Percentiles rank a stretch among this genome's conserved stretches.
These are phyloP conservation scores for Lepidurus couesii DNA, from an alignment of 1,140 invertebrate species.

Conservation along the genomic window DNA sequence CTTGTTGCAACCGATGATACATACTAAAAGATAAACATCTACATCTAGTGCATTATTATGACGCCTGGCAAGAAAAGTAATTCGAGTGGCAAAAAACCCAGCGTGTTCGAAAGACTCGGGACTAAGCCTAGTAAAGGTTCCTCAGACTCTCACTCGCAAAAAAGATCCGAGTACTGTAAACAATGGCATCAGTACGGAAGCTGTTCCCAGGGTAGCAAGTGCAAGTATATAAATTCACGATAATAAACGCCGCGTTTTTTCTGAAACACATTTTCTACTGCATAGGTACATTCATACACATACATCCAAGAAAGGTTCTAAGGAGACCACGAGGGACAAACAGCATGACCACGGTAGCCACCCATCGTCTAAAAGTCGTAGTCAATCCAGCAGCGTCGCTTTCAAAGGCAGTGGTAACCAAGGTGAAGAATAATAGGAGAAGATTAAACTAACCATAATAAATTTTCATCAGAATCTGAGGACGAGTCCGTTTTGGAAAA, in stretches of 20 bases:
- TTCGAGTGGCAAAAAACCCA: conserved; percentile 46
- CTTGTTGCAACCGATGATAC: neutral
- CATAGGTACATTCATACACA: conserved; percentile 60
- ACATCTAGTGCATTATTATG: neutral
- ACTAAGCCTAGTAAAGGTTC: conserved; percentile 57
- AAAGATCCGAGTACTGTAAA: conserved; percentile 57
- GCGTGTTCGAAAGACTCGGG: conserved; percentile 71
- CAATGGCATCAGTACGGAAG: conserved; percentile 67
- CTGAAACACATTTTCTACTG: conserved; percentile 29
- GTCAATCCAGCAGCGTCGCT: neutral
- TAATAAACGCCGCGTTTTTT: neutral
- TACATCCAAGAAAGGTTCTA: conserved; percentile 65
- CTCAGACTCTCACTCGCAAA: conserved; percentile 42
- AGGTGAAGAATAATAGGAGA: conserved; percentile 47
- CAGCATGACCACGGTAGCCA: conserved; percentile 45
- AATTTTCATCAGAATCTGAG: conserved; percentile 71
- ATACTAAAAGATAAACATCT: neutral
- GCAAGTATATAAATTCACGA: conserved; percentile 51
- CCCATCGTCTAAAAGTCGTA: conserved; percentile 21
- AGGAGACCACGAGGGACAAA: conserved; percentile 60
- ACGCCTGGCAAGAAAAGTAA: conserved; percentile 34
- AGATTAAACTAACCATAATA: conserved; percentile 64
- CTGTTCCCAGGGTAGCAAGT: conserved; percentile 66
- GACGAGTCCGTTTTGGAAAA: conserved; percentile 73
- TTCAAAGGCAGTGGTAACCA: conserved; percentile 20